Evolutionary conservation across 2,797 vertebrate species (phyloP), one percentile per base, ranked within the genome.

Genomic region (Chelon labrosus): DNA sequence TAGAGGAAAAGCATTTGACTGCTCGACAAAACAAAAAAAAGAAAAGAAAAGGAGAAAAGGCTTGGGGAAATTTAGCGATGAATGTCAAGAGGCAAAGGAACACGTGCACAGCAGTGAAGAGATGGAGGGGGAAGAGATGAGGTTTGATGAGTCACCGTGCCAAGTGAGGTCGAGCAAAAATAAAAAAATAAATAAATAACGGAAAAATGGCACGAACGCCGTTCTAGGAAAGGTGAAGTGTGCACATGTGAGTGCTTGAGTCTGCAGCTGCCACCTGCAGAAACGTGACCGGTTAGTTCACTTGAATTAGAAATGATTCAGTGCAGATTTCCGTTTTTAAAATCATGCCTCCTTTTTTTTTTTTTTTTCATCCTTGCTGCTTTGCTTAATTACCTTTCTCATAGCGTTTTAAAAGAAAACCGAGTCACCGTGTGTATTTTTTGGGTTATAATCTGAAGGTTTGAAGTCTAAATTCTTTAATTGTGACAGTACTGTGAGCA

Each of bases 161-260:
- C 59, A 64, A 60, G 54, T 65, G 37, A 73, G 57, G 49, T 59
- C 10, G 9, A 31, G 10, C 42, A 44, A 42, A 42, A 42, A 14
- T 11, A 7, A 7, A 4, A 8, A 7, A 17, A 44, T 5, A 39
- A 39, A 38, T 16, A 31, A 53, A 31, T 31, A 7, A 5, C 2
- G 31, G 31, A 31, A 31, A 31, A 31, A 31, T 31, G 7, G 17
- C 22, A 42, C 47, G 19, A 51, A 56, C 37, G 50, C 20, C 57
- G 22, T 68, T 73, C 69, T 58, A 13, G 59, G 59, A 58, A 63
- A 73, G 49, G 65, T 64, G 22, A 67, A 25, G 49, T 47, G 46
- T 47, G 20, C 25, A 12, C 6, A 8, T 51, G 49, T 19, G 17
- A 35, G 11, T 11, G 12, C 10, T 4, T 41, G 39, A 22, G 42